Evolutionary conservation across 35 echinoderm and acorn worm species (phyloP), one percentile per base, ranked within the genome.

Genomic region (Anneissia japonica): DNA sequence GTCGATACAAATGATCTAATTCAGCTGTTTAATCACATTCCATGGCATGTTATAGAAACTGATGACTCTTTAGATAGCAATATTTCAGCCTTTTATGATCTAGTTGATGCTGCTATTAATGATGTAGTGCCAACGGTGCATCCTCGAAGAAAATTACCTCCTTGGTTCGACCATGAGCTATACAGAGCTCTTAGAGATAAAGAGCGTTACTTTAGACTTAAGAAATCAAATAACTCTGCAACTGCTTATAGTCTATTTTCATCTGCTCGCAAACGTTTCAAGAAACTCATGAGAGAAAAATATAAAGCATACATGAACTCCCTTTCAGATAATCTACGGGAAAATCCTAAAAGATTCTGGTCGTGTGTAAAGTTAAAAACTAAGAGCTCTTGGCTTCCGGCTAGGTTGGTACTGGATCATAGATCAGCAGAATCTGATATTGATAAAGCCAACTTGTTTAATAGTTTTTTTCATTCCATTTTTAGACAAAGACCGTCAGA

Each of bases 81-180:
- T 38, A 82, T 46, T 38, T 82, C 80, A 41, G 37, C 46, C 23
- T 82, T 82, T n/a, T 82, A 82, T 82, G 36, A 82, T 46, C 46
- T 82, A 29, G 23, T 82, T 46, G 80, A 82, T 45, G 37, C 80
- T 38, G 80, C 80, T n/a, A n/a, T 82, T 14, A 82, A 45, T 31
- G 36, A 82, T 82, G 26, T 82, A 45, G 80, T 82, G 3, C 80
- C 80, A 82, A 46, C 46, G 30, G 80, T 82, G 16, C 36, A 38
- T 82, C 80, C 80, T 45, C 80, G 80, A 11, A 2, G 80, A 32
- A 38, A 38, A 82, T 45, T 46, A 23, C 80, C 80, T 19, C 36
- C 38, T 26, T 82, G 80, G 80, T 82, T 82, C 46, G 80, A 82
- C 46, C 37, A 46, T 21, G 13, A 82, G 29, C 26, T 82, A 10